Conservation (phyloP, 35 echinoderm and acorn worm genomes). For the Eucidaris tribuloides region DNA sequence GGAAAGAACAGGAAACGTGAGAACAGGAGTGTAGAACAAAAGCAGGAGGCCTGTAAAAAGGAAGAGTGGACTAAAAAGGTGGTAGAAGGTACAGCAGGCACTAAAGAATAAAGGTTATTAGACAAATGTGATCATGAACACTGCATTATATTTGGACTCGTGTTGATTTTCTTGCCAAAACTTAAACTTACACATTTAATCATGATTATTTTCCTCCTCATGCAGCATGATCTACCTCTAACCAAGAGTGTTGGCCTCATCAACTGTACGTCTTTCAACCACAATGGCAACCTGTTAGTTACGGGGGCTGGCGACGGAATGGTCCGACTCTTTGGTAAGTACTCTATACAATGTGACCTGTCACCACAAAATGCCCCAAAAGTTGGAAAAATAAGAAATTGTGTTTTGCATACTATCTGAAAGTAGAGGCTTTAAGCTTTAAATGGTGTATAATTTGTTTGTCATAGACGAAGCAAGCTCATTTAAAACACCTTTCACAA, state of each 20-base stretch:
- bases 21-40: too few species aligned
- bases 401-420: background rate
- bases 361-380: too few species aligned
- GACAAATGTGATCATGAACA: too few species aligned
- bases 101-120: too few species aligned
- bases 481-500: background rate
- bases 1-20: too few species aligned
- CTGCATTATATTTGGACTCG: too few species aligned
- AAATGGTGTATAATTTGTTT: background rate
- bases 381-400: background rate
- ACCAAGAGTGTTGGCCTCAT: constrained; percentile 40
- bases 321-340: constrained; percentile 89
- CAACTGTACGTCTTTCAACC: constrained; percentile 91
- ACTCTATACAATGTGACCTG: too few species aligned
- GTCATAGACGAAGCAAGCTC: background rate
- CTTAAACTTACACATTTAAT: too few species aligned
- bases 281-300: constrained; percentile 86
- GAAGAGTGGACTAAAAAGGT: too few species aligned
- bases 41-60: too few species aligned
- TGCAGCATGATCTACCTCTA: constrained; percentile 63
- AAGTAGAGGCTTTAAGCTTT: background rate
- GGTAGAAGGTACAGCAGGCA: too few species aligned
- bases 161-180: too few species aligned
- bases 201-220: background rate
- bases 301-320: constrained; percentile 75